Evolutionary conservation across 2,113 vertebrate species (phyloP).

Genomic region (Suncus etruscus): DNA sequence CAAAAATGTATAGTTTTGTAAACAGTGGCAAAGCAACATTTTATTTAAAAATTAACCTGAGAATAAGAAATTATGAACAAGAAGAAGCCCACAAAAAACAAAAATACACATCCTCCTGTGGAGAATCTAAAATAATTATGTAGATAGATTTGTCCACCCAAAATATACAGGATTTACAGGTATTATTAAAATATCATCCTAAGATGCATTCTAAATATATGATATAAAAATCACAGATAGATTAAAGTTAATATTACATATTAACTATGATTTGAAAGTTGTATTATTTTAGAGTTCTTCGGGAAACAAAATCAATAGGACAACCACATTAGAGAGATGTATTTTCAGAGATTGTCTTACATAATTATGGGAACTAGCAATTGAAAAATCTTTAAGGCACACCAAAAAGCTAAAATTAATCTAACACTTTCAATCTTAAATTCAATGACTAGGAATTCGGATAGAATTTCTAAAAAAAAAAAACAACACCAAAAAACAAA

Average conservation of each 20-base stretch:
- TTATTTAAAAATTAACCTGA: too few relatives aligned
- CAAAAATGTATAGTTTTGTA: too few relatives aligned
- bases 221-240: not conserved
- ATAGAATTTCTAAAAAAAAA: not conserved
- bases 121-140: not conserved
- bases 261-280: constrained; percentile 22
- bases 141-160: not conserved
- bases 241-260: not conserved
- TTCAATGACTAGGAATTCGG: not conserved
- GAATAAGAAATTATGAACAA: not conserved
- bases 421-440: not conserved
- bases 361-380: not conserved
- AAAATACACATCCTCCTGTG: constrained; percentile 5
- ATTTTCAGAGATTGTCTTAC: not conserved
- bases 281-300: not conserved
- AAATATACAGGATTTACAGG: not conserved
- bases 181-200: not conserved
- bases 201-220: not conserved
- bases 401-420: not conserved
- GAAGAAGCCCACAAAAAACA: not conserved
- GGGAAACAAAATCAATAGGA: constrained; percentile 16
- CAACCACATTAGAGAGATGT: not conserved
- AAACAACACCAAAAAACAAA: too few relatives aligned
- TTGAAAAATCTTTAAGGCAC: not conserved
- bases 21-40: too few relatives aligned